Base-by-base conservation (phyloP, 30 jellyfish, hydroid and myxozoan species). In the Clytia hemisphaerica region DNA sequence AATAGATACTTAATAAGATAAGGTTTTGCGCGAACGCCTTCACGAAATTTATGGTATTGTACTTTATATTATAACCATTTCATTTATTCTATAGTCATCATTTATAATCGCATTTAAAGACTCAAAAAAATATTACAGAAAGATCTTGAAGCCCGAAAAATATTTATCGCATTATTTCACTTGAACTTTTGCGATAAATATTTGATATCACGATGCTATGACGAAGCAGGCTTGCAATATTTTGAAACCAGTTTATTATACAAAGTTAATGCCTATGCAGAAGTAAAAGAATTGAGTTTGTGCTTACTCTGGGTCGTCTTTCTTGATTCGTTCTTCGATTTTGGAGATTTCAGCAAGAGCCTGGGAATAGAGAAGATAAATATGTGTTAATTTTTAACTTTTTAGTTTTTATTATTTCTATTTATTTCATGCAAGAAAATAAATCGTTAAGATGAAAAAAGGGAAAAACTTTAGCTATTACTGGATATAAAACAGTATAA, bases 281-380 rank as follows among this genome's bases (percentile, higher is more conserved):
- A 48, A 48, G 2, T 48, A 48, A 5, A 2, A 4, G 27, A 9
- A 10, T 42, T n/a, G 18, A 42, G 12, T 42, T 12, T 7, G 10
- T 21, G 30, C 98, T 67, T 51, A 89, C 98, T 51, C 78, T 57
- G 45, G 67, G 67, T 89, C 95, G 60, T 82, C 93, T 51, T 89
- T 80, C 86, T 89, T 89, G 15, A 89, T 89, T 28, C 76, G 85
- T 10, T 80, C 98, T 9, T 95, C 73, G 6, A 89, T 42, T 45
- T 82, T 88, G 55, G 72, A 72, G 21, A 82, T 64, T 54, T 77
- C 65, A 32, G 83, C 44, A 49, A 82, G 44, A 2, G 94, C 94
- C 94, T 82, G 61, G 10, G 61, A 58, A 9, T 4, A 67, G 12
- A 58, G 44, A 27, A 40, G 62, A 4, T 7, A 57, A 27, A 4